phyloP scores from a whole-genome alignment of 1,140 invertebrate species.

The Atta colombica region DNA sequence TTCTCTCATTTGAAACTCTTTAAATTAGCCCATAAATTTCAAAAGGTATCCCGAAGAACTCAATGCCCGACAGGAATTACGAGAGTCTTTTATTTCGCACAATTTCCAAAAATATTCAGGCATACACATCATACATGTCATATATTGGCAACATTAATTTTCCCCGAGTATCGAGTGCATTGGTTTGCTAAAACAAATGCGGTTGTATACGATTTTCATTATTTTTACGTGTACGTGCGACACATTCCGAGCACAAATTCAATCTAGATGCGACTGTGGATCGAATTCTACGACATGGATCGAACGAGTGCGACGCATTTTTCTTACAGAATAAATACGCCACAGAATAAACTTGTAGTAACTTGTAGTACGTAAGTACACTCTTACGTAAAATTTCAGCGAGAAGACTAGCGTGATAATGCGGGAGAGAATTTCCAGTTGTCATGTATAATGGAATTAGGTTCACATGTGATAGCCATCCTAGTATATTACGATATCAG shows the following conservation, averaged over 20 bases:
- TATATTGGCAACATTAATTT: conserved; percentile 38
- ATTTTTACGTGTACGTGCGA: conserved; percentile 21
- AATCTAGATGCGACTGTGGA: conserved; percentile 1
- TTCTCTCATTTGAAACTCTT: not conserved
- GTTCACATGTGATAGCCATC: conserved; percentile 33
- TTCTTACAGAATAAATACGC: conserved; percentile 18
- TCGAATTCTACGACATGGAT: not conserved
- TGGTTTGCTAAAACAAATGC: not conserved
- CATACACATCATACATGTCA: not conserved
- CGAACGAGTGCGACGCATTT: not conserved
- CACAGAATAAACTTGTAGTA: not conserved
- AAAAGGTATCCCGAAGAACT: not conserved
- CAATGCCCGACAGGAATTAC: conserved; percentile 5
- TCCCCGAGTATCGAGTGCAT: not conserved
- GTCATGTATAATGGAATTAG: conserved; percentile 54
- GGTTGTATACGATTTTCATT: conserved; percentile 5
- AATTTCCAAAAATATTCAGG: conserved; percentile 37
- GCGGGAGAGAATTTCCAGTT: conserved; percentile 54
- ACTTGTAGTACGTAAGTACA: not conserved
- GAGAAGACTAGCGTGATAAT: conserved; percentile 39
- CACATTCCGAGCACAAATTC: not conserved
- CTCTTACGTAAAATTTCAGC: conserved; percentile 43
- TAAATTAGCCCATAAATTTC: conserved; percentile 48
- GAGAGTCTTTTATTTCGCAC: conserved; percentile 11
- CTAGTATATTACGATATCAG: conserved; percentile 25